Base-by-base conservation (phyloP, 2,113 vertebrate species). In the Labeo catla region DNA sequence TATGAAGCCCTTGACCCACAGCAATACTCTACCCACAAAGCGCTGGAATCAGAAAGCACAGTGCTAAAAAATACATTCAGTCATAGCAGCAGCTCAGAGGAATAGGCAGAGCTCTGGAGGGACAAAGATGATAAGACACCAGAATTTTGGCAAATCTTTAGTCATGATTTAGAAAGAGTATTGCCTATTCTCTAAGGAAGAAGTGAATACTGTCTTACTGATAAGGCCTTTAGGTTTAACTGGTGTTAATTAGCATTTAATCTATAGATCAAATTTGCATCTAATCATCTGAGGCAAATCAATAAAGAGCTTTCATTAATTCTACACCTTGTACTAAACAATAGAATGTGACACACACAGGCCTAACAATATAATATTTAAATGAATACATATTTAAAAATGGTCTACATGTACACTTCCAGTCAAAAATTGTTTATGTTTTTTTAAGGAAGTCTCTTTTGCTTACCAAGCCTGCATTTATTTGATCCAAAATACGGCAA, bases 41-140 rank as follows among this genome's bases (percentile, higher is more conserved):
- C 43, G 61, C 83, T 19, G 21, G n/a, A 39, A 76, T 63, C 19
- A 85, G 13, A 76, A 61, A 49, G 54, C 4, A 50, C 9, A 5
- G 49, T 28, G n/a, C 36, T 57, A 49, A 76, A 57, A 86, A 65
- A 66, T 65, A 49, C 16, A 47, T 49, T 28, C 6, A 81, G 79
- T 81, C 39, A 57, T 61, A 54, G 16, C 50, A 45, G 19, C 70
- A n/a, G 70, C 70, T n/a, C 36, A 7, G 76, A 78, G 76, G 9
- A 78, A 61, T 19, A 61, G 39, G 6, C 77, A 63, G 34, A 79
- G 6, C 57, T 63, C 34, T 43, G 76, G 59, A 65, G 21, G 43
- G n/a, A 28, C 61, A 28, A 79, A 45, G 16, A 57, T 45, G 11
- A 65, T 10, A 47, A 63, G 11, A 81, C 21, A 65, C 45, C 0